Evolutionary conservation across 2,113 vertebrate genomes (phyloP).

Genomic region (Platanista minor): DNA sequence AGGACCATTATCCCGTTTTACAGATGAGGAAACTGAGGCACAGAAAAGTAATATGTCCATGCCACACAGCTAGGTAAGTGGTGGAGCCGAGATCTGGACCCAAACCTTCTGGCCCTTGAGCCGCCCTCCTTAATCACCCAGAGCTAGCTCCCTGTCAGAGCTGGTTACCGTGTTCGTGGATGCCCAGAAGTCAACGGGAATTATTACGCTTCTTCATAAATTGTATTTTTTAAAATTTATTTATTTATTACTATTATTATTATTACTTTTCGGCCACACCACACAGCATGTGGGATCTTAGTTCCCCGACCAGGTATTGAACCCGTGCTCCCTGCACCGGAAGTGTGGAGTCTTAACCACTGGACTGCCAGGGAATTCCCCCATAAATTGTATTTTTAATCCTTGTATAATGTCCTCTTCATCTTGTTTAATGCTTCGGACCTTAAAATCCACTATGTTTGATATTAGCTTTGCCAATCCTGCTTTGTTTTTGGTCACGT

Average conservation of each 20-base stretch:
- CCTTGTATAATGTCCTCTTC: not conserved
- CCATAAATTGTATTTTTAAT: not conserved
- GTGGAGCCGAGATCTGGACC: not conserved
- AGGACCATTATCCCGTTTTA: not conserved
- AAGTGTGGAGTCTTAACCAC: too few relatives aligned
- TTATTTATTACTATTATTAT: too few relatives aligned
- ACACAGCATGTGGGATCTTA: too few relatives aligned
- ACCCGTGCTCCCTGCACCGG: too few relatives aligned
- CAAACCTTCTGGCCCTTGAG: not conserved
- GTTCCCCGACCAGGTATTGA: too few relatives aligned
- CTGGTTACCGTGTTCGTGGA: rapidly evolving
- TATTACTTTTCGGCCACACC: too few relatives aligned
- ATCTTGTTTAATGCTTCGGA: not conserved
- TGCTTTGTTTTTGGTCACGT: not conserved
- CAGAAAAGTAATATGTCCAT: not conserved
- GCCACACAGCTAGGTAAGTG: not conserved
- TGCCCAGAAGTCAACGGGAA: not conserved
- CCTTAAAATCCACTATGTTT: not conserved
- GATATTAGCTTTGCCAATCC: not conserved
- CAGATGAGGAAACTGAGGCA: not conserved
- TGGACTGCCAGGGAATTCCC: too few relatives aligned
- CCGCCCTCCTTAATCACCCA: not conserved
- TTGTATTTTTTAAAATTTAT: not conserved
- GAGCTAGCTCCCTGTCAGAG: not conserved
- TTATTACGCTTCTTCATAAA: not conserved